phyloP scores from a whole-genome alignment of 2,113 vertebrate species.

The Triplophysa dalaica region DNA sequence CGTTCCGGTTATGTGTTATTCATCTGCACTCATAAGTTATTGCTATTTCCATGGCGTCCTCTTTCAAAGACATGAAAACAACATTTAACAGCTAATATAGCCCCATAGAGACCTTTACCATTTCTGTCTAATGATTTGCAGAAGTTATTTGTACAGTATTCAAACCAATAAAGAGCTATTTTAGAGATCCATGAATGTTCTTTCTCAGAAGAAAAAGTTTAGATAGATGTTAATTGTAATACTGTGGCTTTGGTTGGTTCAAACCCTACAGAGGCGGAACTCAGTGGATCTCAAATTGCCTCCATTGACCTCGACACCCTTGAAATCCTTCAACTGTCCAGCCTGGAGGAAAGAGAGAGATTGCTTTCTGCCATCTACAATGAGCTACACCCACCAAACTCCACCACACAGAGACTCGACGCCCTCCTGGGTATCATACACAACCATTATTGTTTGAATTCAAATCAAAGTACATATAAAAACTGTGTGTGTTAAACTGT shows the following conservation, averaged over 20 bases:
- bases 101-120: conserved; percentile 12
- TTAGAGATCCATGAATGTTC: conserved; percentile 10
- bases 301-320: conserved; percentile 67
- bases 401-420: conserved; percentile 59
- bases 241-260: conserved; percentile 3
- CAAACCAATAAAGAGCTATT: conserved; percentile 22
- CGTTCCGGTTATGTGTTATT: conserved; percentile 11
- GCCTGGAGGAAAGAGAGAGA: conserved; percentile 69
- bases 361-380: conserved; percentile 73
- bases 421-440: conserved; percentile 64
- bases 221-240: neutral
- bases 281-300: conserved; percentile 71
- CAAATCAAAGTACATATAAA: neutral
- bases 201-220: conserved; percentile 5
- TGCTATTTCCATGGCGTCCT: conserved; percentile 7
- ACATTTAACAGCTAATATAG: conserved; percentile 7
- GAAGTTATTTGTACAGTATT: neutral
- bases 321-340: conserved; percentile 66
- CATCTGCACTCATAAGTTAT: conserved; percentile 20
- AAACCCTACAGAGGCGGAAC: conserved; percentile 63
- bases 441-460: neutral
- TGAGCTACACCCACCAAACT: conserved; percentile 70
- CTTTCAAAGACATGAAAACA: conserved; percentile 14
- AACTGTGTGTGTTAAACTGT: neutral
- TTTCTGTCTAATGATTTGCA: conserved; percentile 15